These are phyloP conservation scores for Parnassius mnemosyne DNA, from an alignment of 2,888 invertebrate genomes.

Conservation along the genomic window DNA sequence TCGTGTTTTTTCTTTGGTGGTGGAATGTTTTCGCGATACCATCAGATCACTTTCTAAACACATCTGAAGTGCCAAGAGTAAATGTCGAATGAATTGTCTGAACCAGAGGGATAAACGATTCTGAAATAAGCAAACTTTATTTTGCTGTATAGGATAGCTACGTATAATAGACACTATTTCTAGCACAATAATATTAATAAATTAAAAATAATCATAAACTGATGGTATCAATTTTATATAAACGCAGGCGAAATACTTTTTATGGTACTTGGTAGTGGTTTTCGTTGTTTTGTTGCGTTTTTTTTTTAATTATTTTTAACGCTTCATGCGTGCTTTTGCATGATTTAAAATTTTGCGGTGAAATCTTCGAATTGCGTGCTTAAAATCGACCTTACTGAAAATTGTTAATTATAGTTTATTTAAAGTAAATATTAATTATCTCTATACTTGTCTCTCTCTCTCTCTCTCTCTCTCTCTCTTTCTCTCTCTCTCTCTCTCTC, in stretches of 20 bases:
- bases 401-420: too few species aligned
- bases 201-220: not conserved
- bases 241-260: not conserved
- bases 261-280: not conserved
- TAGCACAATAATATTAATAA: not conserved
- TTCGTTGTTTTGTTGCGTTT: slow-evolving; percentile 9
- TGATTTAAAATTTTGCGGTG: slow-evolving; percentile 29
- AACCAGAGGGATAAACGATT: too few species aligned
- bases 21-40: slow-evolving; percentile 16
- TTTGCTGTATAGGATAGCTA: too few species aligned
- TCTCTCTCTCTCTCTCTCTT: too few species aligned
- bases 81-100: too few species aligned
- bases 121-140: too few species aligned
- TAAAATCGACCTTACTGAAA: too few species aligned
- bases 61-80: too few species aligned
- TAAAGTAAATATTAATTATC: too few species aligned
- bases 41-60: slow-evolving; percentile 4
- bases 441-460: too few species aligned
- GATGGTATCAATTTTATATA: slow-evolving; percentile 21
- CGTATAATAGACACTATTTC: too few species aligned
- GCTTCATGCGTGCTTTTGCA: slow-evolving; percentile 67
- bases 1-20: slow-evolving; percentile 13
- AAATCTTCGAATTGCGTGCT: slow-evolving; percentile 1
- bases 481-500: too few species aligned
- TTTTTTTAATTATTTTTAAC: slow-evolving; percentile 30